Evolutionary conservation across 2,888 invertebrate genomes (phyloP).

Genomic region (Eristalis arbustorum): DNA sequence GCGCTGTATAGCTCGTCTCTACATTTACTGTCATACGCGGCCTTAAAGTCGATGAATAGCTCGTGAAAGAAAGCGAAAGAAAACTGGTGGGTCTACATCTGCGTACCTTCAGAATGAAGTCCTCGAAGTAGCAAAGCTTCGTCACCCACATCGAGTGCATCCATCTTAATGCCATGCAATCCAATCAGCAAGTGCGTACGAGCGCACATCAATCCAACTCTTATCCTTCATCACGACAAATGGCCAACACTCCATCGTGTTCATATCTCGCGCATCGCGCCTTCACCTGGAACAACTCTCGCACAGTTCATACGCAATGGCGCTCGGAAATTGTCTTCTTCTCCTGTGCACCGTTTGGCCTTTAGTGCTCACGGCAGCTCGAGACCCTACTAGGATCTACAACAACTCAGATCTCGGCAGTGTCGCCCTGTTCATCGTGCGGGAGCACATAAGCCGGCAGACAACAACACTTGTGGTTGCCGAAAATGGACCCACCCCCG

Average conservation of each 20-base stretch:
- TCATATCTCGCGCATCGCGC: background rate
- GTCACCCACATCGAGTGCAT: background rate
- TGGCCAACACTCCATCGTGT: background rate
- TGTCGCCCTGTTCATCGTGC: background rate
- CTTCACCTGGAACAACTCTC: background rate
- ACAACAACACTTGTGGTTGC: constrained; percentile 9
- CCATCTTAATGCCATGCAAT: background rate
- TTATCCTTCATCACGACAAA: background rate
- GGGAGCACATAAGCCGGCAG: background rate
- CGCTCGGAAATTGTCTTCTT: background rate
- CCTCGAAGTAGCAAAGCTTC: too few relatives aligned
- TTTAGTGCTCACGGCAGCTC: background rate
- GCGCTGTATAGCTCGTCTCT: too few relatives aligned
- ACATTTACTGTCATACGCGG: too few relatives aligned
- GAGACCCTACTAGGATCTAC: background rate
- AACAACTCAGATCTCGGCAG: background rate
- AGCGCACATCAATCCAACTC: background rate
- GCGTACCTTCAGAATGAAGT: too few relatives aligned
- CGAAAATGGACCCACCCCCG: background rate
- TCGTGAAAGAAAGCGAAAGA: too few relatives aligned
- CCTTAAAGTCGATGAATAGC: too few relatives aligned
- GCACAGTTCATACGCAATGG: constrained; percentile 5
- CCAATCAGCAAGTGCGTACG: background rate
- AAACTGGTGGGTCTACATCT: too few relatives aligned
- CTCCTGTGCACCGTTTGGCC: background rate